Evolutionary conservation across 2,113 vertebrate genomes (phyloP), one percentile per base, ranked within the genome.

Genomic region (Chrysemys picta): DNA sequence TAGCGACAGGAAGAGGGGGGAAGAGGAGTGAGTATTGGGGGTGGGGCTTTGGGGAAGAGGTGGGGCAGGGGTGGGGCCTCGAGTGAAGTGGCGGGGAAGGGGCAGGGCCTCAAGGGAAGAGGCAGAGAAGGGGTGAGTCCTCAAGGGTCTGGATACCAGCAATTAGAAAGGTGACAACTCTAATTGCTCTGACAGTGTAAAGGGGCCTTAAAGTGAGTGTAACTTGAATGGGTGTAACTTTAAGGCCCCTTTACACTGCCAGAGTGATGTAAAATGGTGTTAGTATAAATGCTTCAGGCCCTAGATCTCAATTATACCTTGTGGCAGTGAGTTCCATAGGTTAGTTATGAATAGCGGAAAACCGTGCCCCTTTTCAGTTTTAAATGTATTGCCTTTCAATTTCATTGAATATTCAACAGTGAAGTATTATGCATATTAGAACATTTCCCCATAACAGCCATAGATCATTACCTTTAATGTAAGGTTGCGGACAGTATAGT

Each of bases 401-500:
- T 52, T 62, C 83, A 85, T 22, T n/a, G 38, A 24, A 52, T 21
- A 82, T 38, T 54, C 50, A 91, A 52, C 5, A 65, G 38, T 80
- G 62, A 62, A 84, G 79, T 69, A 65, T 59, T 2, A 85, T n/a
- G 85, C 38, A 22, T 10, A 35, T 82, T 85, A 17, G 10, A 96
- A 35, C 21, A 17, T 19, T 90, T 92, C 82, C 93, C 22, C 42
- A 47, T 47, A 88, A 42, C 81, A 57, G 89, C 57, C 88, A 56
- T 65, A 94, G 62, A 57, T 82, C 84, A 7, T 98, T 98, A 99
- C 99, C 99, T 99, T 99, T 92, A 99, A 98, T 24, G 98, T 99
- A 54, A 99, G 99, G 93, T 98, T 98, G 85, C 99, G 98, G 31
- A 99, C 95, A 8, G 99, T 99, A 94, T 99, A 99, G 97, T 99